phyloP scores from a whole-genome alignment of 2,113 vertebrate species.

The Stigmatopora argus region DNA sequence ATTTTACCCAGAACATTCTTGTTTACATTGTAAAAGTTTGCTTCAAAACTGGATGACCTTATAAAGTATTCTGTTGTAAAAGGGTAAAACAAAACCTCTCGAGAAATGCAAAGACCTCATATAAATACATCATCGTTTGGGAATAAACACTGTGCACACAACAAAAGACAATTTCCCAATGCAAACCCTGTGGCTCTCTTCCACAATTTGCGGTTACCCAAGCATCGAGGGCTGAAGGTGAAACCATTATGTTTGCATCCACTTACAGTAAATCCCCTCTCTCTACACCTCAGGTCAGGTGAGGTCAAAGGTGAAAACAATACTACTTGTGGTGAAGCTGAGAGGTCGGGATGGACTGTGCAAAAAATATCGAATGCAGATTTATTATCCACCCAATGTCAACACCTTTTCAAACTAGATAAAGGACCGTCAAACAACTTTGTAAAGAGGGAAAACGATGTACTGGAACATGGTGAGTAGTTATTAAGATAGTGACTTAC shows the following conservation, averaged over 20 bases:
- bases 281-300: slow-evolving; percentile 9
- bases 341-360: not conserved
- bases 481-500: slow-evolving; percentile 5
- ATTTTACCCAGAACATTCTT: no score
- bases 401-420: not conserved
- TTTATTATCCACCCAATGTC: not conserved
- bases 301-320: slow-evolving; percentile 1
- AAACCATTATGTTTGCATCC: slow-evolving; percentile 43
- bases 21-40: no score
- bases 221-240: slow-evolving; percentile 27
- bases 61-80: not conserved
- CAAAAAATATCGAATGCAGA: not conserved
- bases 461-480: slow-evolving; percentile 13
- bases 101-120: slow-evolving; percentile 11
- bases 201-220: slow-evolving; percentile 25
- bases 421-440: slow-evolving; percentile 13
- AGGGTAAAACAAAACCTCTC: not conserved
- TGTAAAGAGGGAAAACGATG: not conserved
- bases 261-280: slow-evolving; percentile 33
- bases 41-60: not conserved
- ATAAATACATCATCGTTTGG: slow-evolving; percentile 24
- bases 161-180: slow-evolving; percentile 15
- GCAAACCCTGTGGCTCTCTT: slow-evolving; percentile 1
- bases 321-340: not conserved
- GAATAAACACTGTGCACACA: slow-evolving; percentile 28